phyloP scores from a whole-genome alignment of 2,113 vertebrate genomes.

The Jaculus jaculus region DNA sequence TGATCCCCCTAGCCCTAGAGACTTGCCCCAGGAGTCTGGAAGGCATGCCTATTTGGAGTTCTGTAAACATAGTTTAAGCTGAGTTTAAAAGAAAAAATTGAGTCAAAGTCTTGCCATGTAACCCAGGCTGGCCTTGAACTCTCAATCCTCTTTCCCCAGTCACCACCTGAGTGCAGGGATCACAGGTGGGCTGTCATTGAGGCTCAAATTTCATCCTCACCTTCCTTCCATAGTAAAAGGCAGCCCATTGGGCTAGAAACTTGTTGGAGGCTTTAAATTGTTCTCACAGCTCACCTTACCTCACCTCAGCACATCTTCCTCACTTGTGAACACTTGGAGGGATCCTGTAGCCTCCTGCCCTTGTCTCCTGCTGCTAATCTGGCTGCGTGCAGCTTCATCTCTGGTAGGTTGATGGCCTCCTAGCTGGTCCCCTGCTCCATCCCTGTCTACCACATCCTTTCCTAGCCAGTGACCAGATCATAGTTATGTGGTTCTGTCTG shows the following conservation, averaged over 20 bases:
- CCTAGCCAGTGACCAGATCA: accelerated
- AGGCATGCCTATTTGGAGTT: accelerated
- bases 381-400: accelerated
- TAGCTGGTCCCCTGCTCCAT: no score
- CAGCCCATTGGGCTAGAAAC: neutral
- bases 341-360: no score
- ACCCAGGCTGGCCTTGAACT: neutral
- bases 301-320: no score
- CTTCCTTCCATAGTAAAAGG: neutral
- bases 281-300: neutral
- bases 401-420: neutral
- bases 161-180: neutral
- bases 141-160: neutral
- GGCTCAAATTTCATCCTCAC: neutral
- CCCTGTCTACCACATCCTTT: accelerated
- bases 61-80: neutral
- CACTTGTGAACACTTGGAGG: neutral
- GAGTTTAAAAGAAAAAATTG: no score
- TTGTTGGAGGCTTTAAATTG: neutral
- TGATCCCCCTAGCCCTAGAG: neutral
- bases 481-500: neutral
- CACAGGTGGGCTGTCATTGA: no score
- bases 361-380: neutral
- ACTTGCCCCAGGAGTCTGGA: neutral
- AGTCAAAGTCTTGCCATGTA: neutral